phyloP scores from a whole-genome alignment of 2,797 vertebrate genomes.

The Apogon talboti region DNA sequence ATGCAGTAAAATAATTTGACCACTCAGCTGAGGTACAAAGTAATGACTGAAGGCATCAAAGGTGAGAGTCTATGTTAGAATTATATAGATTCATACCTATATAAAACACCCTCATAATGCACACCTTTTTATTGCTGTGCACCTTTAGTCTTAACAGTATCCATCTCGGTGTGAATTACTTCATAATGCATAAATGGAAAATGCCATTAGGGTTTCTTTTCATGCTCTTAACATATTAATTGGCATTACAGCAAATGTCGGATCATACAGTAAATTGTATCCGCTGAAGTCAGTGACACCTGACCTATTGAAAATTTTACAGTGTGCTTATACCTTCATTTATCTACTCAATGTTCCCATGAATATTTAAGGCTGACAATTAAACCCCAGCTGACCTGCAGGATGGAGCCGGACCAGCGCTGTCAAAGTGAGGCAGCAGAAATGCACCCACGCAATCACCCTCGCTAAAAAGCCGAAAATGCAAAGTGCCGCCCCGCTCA shows the following conservation, averaged over 20 bases:
- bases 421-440: slow-evolving; percentile 67
- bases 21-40: slow-evolving; percentile 63
- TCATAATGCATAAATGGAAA: slow-evolving; percentile 80
- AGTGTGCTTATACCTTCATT: slow-evolving; percentile 86
- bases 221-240: slow-evolving; percentile 86
- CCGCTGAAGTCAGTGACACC: slow-evolving; percentile 80
- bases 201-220: slow-evolving; percentile 81
- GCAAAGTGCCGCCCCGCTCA: neutral
- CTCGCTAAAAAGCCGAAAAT: slow-evolving; percentile 53
- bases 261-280: slow-evolving; percentile 85
- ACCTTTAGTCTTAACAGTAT: slow-evolving; percentile 72
- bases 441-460: slow-evolving; percentile 47
- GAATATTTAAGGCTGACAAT: slow-evolving; percentile 87
- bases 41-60: slow-evolving; percentile 69
- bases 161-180: slow-evolving; percentile 77
- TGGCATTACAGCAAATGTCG: slow-evolving; percentile 79
- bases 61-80: slow-evolving; percentile 73
- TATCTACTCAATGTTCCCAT: slow-evolving; percentile 84
- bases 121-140: slow-evolving; percentile 65
- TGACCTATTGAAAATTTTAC: slow-evolving; percentile 86
- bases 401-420: slow-evolving; percentile 60
- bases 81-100: slow-evolving; percentile 78
- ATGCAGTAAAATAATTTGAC: slow-evolving; percentile 47
- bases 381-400: slow-evolving; percentile 84
- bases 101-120: slow-evolving; percentile 72